phyloP scores from a whole-genome alignment of 2,888 invertebrate genomes.

The Sclerodermus sp. region DNA sequence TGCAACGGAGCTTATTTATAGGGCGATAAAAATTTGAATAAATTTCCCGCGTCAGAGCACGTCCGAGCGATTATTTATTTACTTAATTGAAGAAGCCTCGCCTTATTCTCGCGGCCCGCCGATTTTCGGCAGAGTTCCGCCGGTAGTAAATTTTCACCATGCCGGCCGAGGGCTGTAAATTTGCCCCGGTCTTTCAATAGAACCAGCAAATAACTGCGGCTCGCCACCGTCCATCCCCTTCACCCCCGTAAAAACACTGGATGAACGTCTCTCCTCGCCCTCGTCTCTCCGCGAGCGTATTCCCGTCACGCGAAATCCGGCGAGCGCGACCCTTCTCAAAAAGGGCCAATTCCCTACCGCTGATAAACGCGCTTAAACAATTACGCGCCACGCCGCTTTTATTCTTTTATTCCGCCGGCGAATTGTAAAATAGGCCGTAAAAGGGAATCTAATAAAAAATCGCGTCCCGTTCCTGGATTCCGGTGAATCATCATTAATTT shows the following conservation, averaged over 20 bases:
- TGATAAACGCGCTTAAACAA: no score
- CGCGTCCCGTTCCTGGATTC: constrained; percentile 17
- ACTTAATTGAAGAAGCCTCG: constrained; percentile 30
- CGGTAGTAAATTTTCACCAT: constrained; percentile 49
- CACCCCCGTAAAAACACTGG: no score
- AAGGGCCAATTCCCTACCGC: no score
- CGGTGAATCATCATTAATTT: neutral
- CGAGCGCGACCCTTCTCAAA: no score
- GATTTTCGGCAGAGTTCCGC: constrained; percentile 36
- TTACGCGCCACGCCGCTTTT: no score
- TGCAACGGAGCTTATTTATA: constrained; percentile 40
- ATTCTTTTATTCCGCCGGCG: no score
- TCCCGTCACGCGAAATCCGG: no score
- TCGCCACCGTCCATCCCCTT: no score
- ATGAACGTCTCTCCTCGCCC: no score
- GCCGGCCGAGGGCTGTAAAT: constrained; percentile 35
- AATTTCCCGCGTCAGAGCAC: constrained; percentile 27
- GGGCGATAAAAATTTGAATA: constrained; percentile 45
- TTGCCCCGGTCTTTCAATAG: constrained; percentile 43
- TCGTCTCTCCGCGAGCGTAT: no score
- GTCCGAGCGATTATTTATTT: constrained; percentile 39
- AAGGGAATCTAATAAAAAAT: constrained; percentile 38
- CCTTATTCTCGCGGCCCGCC: constrained; percentile 22
- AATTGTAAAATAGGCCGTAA: no score
- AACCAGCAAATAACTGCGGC: constrained; percentile 12